Evolutionary conservation across 1,140 invertebrate genomes (phyloP), one percentile per base, ranked within the genome.

Genomic region (Dendrolimus kikuchii): DNA sequence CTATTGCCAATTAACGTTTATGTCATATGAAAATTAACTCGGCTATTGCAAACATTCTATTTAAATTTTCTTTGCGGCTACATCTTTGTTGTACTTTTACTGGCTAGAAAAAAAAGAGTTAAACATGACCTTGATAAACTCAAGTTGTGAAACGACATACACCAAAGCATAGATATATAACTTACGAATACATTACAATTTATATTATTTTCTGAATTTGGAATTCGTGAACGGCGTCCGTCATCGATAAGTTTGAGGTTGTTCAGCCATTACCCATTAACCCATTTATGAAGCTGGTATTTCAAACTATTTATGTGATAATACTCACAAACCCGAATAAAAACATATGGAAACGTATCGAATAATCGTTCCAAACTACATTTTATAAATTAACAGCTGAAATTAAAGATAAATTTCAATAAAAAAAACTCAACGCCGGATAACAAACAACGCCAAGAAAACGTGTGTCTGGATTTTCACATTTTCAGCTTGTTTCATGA

Each of bases 361-460:
- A 64, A 71, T 56, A 66, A 51, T 53, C 62, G 62, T 70, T 65
- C 65, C 53, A 68, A 66, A 67, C 69, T 75, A 81, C 74, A 79
- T 83, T 81, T 81, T 83, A 83, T 69, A 72, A 74, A 64, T 74
- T 62, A 77, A 73, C 62, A 73, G 62, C 68, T 57, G 57, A 77
- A 81, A 81, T 74, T 71, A 75, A 77, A 65, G 58, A 62, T 75
- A 74, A 83, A 79, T 59, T 77, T 66, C 74, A 77, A 73, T 66
- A 60, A 80, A 80, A 81, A 23, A 23, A 23, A 80, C 73, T 61
- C 73, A 81, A 81, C 71, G 74, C 81, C 80, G 81, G 78, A 79
- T 71, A 72, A 77, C 72, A 82, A 81, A 83, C 77, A 83, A 86
- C 80, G 82, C 80, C 77, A 77, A 81, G 77, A 86, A 86, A 86